Base-by-base conservation (phyloP, 2,888 invertebrate species). In the Conistra vaccinii region DNA sequence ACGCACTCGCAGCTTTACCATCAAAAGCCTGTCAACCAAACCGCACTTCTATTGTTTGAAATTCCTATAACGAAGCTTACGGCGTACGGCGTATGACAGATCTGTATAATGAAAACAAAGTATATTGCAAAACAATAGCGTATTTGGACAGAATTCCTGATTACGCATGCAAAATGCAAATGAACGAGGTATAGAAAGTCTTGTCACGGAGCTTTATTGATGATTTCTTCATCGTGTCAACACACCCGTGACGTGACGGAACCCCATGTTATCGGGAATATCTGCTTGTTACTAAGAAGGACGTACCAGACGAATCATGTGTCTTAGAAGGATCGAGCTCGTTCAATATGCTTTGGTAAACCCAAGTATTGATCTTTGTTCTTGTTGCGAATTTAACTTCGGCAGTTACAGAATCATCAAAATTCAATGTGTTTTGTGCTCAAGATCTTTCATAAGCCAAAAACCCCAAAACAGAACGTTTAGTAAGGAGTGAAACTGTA, bases 101-200 rank as follows among this genome's bases (percentile, higher is more conserved):
- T 72, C 66, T 58, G 58, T 76, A 57, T 53, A 83, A 72, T 66
- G 61, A 80, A 77, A 76, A 84, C 80, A 80, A 83, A 84, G 73
- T 83, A 72, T 73, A 81, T 66, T 60, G 69, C 81, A 63, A 72
- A 66, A 85, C 83, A 84, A 84, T 83, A 73, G 85, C 60, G 69
- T 75, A 84, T 84, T 85, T 85, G 73, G 76, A 76, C 71, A 76
- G 71, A 83, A 84, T 80, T 76, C 74, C 75, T 83, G 76, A 85
- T 85, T 77, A 76, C 80, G 61, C 60, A 85, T 85, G 73, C 85
- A 71, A 76, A 85, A 84, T 83, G 85, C 51, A 75, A 84, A 84
- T 82, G 60, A 58, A 70, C 51, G 69, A 32, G 42, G 62, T 26
- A 79, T 75, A 73, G 74, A 76, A 73, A 84, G 73, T 81, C 85